phyloP scores from a whole-genome alignment of 2,888 invertebrate genomes.

The Eupithecia pulchellata region DNA sequence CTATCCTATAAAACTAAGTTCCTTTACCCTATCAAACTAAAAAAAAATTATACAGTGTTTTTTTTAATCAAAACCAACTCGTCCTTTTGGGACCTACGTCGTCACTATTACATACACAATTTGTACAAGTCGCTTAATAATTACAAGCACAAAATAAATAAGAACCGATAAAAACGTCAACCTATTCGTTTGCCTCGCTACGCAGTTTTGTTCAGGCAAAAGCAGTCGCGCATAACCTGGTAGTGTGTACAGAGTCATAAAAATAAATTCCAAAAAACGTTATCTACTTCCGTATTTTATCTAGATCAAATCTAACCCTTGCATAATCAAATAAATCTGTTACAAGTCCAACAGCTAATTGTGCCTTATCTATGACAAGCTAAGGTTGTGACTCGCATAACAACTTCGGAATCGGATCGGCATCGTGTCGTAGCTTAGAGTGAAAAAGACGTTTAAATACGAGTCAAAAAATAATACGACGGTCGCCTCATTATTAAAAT shows the following conservation, averaged over 20 bases:
- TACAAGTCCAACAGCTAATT: neutral
- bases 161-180: too few species aligned
- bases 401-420: neutral
- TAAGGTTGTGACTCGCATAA: neutral
- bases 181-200: too few species aligned
- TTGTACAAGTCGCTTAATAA: too few species aligned
- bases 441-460: neutral
- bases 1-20: too few species aligned
- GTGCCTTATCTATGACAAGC: neutral
- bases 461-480: too few species aligned
- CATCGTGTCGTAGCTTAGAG: neutral
- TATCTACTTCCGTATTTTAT: neutral
- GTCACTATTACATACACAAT: neutral
- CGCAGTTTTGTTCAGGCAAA: neutral
- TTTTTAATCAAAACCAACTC: neutral
- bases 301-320: slow-evolving; percentile 3
- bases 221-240: neutral
- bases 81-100: neutral
- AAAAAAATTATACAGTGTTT: too few species aligned
- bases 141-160: too few species aligned
- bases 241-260: neutral
- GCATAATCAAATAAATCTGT: slow-evolving; percentile 12
- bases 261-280: neutral
- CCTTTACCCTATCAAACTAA: neutral
- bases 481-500: too few species aligned